Evolutionary conservation across 2,888 invertebrate species (phyloP).

Genomic region (Sarcophaga subvicina): DNA sequence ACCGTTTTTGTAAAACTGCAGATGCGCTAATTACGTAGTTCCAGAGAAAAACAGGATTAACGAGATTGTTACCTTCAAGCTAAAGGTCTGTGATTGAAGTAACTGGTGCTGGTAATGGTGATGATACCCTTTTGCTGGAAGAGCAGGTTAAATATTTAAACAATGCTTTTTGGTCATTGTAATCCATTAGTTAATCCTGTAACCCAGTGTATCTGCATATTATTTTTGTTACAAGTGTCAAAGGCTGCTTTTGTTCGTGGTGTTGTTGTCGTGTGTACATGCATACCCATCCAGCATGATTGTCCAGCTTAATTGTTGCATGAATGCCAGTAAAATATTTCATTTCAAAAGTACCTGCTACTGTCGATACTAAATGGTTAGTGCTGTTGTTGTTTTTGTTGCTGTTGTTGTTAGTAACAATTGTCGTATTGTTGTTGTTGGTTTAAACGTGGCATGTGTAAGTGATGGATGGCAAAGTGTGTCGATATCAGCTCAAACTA

Average conservation of each 20-base stretch:
- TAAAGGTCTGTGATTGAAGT: not conserved
- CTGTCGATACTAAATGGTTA: constrained; percentile 1
- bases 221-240: not conserved
- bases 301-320: constrained; percentile 31
- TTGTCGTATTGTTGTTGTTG: not conserved
- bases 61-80: too few relatives aligned
- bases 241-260: not conserved
- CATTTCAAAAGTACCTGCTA: constrained; percentile 41
- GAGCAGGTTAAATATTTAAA: too few relatives aligned
- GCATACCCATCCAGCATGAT: not conserved
- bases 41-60: too few relatives aligned
- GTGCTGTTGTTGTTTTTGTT: too few relatives aligned
- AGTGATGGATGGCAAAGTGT: not conserved
- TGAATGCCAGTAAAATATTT: not conserved
- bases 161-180: too few relatives aligned
- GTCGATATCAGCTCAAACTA: constrained; percentile 3
- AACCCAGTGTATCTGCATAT: too few relatives aligned
- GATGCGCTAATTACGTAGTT: too few relatives aligned
- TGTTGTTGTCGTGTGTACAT: not conserved
- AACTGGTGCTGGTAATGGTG: constrained; percentile 31
- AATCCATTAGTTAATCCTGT: not conserved
- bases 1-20: too few relatives aligned
- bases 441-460: not conserved
- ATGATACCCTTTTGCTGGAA: not conserved
- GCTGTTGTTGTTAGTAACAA: not conserved